A percentile compares a stretch with the other conserved stretches of the same genome.
phyloP scores from a whole-genome alignment of 35 echinoderm and acorn worm genomes.

The Apostichopus parvimensis region DNA sequence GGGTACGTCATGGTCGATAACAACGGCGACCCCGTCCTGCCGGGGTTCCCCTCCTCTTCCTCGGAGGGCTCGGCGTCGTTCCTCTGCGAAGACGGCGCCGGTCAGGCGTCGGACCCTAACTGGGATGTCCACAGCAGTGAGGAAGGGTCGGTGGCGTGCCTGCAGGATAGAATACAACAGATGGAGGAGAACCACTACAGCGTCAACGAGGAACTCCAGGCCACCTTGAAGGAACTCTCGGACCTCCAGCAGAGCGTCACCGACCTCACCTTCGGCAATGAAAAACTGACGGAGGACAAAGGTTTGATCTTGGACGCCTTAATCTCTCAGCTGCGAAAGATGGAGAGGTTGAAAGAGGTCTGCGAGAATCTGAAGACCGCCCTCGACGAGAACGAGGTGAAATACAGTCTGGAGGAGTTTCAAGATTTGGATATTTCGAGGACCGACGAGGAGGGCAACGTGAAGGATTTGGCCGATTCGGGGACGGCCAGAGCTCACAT shows the following conservation, averaged over 20 bases:
- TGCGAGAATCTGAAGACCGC: conserved; percentile 61
- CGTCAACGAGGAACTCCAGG: conserved; percentile 97
- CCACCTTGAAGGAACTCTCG: conserved; percentile 89
- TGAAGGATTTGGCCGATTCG: conserved; percentile 44
- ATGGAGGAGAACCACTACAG: conserved; percentile 99
- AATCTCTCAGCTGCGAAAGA: conserved; percentile 73
- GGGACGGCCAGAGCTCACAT: conserved; percentile 64
- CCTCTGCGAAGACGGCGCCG: conserved; percentile 52
- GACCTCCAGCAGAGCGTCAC: conserved; percentile 86
- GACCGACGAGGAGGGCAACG: conserved; percentile 53
- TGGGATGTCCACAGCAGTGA: conserved; percentile 96
- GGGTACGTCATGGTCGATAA: conserved; percentile 75
- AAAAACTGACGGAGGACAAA: conserved; percentile 91
- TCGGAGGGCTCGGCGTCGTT: conserved; percentile 63
- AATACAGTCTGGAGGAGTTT: conserved; percentile 71
- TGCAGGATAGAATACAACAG: conserved; percentile 97
- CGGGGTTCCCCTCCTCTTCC: conserved; percentile 81
- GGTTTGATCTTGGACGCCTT: conserved; percentile 75
- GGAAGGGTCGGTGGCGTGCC: conserved; percentile 95
- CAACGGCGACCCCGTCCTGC: conserved; percentile 70
- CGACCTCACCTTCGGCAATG: conserved; percentile 79
- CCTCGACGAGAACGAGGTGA: conserved; percentile 63
- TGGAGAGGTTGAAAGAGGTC: conserved; percentile 60
- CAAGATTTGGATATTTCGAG: conserved; percentile 65
- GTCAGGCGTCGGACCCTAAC: conserved; percentile 73